Evolutionary conservation across 2,797 vertebrate genomes (phyloP), one percentile per base, ranked within the genome.

Genomic region (Sebastes iracundus): DNA sequence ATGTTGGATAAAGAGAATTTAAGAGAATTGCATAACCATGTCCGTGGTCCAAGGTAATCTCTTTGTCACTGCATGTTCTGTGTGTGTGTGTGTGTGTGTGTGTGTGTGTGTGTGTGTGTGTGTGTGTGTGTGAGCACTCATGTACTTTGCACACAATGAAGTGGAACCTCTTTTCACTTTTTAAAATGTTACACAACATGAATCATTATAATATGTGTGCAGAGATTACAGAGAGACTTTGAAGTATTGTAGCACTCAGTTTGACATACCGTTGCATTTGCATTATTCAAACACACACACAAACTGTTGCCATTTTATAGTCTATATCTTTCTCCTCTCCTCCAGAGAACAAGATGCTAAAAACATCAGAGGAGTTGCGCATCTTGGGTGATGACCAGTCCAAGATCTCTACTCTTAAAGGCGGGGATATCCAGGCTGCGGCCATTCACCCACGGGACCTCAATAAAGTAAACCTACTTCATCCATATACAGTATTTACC

Each of bases 401-500:
- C 1, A 91, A 84, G 2, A 90, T 83, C 0, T 72, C 46, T 56
- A 71, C 92, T 27, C 3, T 92, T 87, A 73, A 93, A 88, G 66
- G 89, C 93, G 87, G 93, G 16, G 94, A 96, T 62, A 93, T 96
- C 76, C 94, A 96, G 77, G 87, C 90, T 1, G 89, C 95, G 82
- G 92, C 92, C 70, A 93, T 96, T 83, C 93, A 89, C 46, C 35
- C 71, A 25, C 94, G 94, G 42, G 93, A 96, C 62, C 84, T 96
- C 67, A 70, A 93, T 70, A 96, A 96, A 93, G 97, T 97, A 82
- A 68, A 79, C 20, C 28, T 7, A 25, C 27, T 27, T 60, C n/a
- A 42, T 46, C 6, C 27, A 46, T 25, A 32, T 30, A 12, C 6
- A 5, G 7, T 63, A 38, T 72, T 71, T 28, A 61, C 3, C 4